Evolutionary conservation across 2,888 invertebrate species (phyloP).

Genomic region (Boloria euphrosyne): DNA sequence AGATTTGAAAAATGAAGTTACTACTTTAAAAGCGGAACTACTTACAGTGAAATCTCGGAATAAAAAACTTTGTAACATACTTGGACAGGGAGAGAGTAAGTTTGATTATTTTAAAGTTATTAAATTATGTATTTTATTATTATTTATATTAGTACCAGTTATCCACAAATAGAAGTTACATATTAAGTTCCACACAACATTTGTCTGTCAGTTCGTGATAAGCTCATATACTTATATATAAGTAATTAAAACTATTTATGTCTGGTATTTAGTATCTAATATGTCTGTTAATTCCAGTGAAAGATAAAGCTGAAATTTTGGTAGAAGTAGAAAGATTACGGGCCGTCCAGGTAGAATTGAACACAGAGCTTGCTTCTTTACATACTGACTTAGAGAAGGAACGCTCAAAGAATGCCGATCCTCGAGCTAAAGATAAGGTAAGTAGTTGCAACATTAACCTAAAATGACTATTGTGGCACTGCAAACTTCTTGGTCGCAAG

Average conservation of each 20-base stretch:
- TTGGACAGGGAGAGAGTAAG: constrained; percentile 88
- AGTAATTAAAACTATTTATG: no score
- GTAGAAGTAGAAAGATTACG: constrained; percentile 87
- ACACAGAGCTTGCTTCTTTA: constrained; percentile 85
- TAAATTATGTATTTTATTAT: not conserved
- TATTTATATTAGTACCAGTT: no score
- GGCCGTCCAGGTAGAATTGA: constrained; percentile 87
- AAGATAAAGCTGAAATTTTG: constrained; percentile 89
- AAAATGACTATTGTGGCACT: no score
- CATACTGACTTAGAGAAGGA: constrained; percentile 89
- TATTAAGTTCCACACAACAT: no score
- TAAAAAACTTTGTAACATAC: constrained; percentile 86
- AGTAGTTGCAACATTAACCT: not conserved
- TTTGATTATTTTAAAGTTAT: constrained; percentile 38
- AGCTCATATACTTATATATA: no score
- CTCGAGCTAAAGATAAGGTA: constrained; percentile 80
- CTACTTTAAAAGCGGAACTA: constrained; percentile 83
- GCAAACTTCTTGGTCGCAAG: no score
- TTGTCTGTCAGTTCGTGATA: no score
- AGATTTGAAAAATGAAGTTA: constrained; percentile 75
- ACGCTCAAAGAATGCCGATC: constrained; percentile 84
- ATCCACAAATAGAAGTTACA: constrained; percentile 1
- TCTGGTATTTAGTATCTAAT: not conserved
- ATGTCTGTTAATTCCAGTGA: constrained; percentile 82
- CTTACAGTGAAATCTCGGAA: constrained; percentile 86